These are phyloP conservation scores for Zaprionus tsacasi DNA, from an alignment of 1,140 invertebrate genomes.

Conservation along the genomic window DNA sequence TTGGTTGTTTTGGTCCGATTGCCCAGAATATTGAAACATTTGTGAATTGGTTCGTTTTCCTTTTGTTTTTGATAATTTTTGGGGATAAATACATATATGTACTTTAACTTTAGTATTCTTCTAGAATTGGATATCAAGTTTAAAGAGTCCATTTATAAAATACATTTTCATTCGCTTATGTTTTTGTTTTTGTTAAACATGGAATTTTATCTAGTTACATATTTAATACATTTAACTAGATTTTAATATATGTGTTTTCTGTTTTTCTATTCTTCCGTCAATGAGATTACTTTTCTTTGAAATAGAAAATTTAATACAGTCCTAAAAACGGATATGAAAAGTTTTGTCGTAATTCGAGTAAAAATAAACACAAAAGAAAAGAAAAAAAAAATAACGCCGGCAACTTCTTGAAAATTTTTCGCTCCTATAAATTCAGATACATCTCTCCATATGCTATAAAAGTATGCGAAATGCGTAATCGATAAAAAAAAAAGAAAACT, in stretches of 20 bases:
- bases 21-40: conserved; percentile 74
- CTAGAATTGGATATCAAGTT: conserved; percentile 2
- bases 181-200: not conserved
- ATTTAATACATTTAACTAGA: conserved; percentile 7
- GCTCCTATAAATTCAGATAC: not conserved
- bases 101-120: not conserved
- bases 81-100: conserved; percentile 21
- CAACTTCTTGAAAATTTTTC: conserved; percentile 2
- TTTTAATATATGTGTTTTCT: not conserved
- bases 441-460: not conserved
- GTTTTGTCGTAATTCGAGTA: conserved; percentile 28
- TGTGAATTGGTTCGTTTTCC: conserved; percentile 62
- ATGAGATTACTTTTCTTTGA: not conserved
- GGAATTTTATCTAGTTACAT: conserved; percentile 10
- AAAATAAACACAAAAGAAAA: not conserved
- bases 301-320: conserved; percentile 58
- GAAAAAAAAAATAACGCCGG: conserved; percentile 4
- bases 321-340: conserved; percentile 68
- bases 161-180: not conserved
- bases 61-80: conserved; percentile 28
- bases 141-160: not conserved
- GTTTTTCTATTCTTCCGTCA: conserved; percentile 1
- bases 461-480: conserved; percentile 9
- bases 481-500: not conserved
- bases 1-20: conserved; percentile 68